Evolutionary conservation across 2,888 invertebrate species (phyloP).

Genomic region (Byasa hedistus): DNA sequence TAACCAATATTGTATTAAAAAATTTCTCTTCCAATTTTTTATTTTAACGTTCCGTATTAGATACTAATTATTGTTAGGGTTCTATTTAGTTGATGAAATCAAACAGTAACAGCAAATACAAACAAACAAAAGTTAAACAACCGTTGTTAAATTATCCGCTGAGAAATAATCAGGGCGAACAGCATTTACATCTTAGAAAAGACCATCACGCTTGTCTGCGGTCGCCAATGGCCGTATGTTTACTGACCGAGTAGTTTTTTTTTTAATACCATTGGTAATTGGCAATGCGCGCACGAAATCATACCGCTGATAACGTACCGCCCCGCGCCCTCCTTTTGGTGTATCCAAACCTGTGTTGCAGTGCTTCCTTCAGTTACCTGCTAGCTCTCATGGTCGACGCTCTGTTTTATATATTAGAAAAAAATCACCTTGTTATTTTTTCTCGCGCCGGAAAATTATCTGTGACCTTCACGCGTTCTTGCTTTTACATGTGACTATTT

Average conservation of each 20-base stretch:
- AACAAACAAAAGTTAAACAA: background rate
- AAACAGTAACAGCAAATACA: no score
- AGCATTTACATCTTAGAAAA: constrained; percentile 15
- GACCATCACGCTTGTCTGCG: constrained; percentile 14
- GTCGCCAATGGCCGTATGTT: constrained; percentile 17
- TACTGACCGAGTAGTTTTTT: constrained; percentile 30
- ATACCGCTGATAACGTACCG: constrained; percentile 27
- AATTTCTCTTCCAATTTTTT: no score
- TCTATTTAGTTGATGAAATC: no score
- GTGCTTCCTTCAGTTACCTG: constrained; percentile 20
- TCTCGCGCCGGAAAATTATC: constrained; percentile 60
- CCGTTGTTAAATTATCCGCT: constrained; percentile 5
- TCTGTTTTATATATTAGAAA: constrained; percentile 4
- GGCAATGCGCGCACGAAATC: constrained; percentile 9
- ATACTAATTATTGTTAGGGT: no score
- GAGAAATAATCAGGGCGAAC: constrained; percentile 17
- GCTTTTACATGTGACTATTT: constrained; percentile 37
- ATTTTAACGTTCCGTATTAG: no score
- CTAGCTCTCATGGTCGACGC: constrained; percentile 13
- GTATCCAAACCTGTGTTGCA: constrained; percentile 12
- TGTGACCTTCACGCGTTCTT: constrained; percentile 64
- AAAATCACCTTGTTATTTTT: constrained; percentile 47
- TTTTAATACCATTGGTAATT: constrained; percentile 13
- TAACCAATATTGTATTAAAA: no score
- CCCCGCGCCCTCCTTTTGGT: constrained; percentile 23